A percentile compares a stretch with the other conserved stretches of the same genome.
Conservation (phyloP, 2,113 vertebrate genomes). For the Otus sunia region DNA sequence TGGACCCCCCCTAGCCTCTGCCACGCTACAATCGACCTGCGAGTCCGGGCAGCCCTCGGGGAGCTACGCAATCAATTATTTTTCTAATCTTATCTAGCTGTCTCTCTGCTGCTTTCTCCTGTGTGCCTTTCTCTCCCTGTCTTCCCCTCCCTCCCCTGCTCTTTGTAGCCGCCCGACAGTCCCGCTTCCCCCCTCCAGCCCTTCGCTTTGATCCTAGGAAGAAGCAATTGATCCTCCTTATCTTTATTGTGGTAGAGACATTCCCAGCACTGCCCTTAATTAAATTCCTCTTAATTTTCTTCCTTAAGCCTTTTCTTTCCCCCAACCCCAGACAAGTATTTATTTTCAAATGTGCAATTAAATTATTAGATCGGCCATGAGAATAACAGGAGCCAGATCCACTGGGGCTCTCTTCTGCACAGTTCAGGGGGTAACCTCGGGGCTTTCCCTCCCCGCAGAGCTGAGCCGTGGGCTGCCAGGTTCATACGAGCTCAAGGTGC, state of each 20-base stretch:
- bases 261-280: conserved; percentile 59
- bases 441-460: not conserved
- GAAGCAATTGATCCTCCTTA: conserved; percentile 66
- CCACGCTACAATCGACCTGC: rapidly evolving
- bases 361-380: not conserved
- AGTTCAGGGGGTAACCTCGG: not conserved
- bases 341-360: not conserved
- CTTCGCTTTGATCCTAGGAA: conserved; percentile 53
- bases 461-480: rapidly evolving
- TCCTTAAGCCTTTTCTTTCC: not conserved
- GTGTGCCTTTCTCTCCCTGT: not conserved
- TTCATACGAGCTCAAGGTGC: rapidly evolving
- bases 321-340: not conserved
- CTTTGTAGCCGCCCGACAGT: conserved; percentile 11
- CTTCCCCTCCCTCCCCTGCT: not conserved
- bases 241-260: conserved; percentile 43
- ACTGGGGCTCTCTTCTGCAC: rapidly evolving
- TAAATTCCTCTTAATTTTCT: conserved; percentile 55
- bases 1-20: not conserved
- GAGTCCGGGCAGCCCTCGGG: not conserved
- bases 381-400: not conserved
- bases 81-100: not conserved
- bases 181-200: not conserved
- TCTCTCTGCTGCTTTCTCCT: not conserved
- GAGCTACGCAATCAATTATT: not conserved